A percentile compares a stretch with the other conserved stretches of the same genome.
Conservation (phyloP, 1,140 invertebrate species). For the Chymomyza costata region DNA sequence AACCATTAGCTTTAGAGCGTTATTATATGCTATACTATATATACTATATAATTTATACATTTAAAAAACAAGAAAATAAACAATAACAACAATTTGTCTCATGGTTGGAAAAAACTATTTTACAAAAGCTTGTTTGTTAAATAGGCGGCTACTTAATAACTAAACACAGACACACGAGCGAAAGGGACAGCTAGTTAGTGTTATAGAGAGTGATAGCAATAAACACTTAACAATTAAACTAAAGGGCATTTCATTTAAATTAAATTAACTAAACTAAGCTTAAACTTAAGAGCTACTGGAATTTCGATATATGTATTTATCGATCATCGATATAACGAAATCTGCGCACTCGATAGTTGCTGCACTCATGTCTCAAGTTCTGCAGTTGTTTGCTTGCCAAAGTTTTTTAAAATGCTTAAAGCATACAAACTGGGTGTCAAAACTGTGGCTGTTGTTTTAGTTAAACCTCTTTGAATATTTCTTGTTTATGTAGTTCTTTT, state of each 20-base stretch:
- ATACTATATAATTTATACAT: slow-evolving; percentile 69
- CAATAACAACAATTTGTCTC: slow-evolving; percentile 65
- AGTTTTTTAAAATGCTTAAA: slow-evolving; percentile 52
- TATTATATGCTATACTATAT: too few species aligned
- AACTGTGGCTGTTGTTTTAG: slow-evolving; percentile 34
- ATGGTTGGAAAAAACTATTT: slow-evolving; percentile 32
- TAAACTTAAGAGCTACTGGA: slow-evolving; percentile 34
- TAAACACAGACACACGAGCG: slow-evolving; percentile 11
- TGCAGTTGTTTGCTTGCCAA: too few species aligned
- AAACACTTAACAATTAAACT: slow-evolving; percentile 66
- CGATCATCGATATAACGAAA: too few species aligned
- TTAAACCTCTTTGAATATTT: slow-evolving; percentile 5
- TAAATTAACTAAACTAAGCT: slow-evolving; percentile 65
- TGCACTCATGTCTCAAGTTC: too few species aligned
- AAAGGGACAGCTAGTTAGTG: slow-evolving; percentile 4
- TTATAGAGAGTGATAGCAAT: slow-evolving; percentile 8
- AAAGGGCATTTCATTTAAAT: slow-evolving; percentile 73
- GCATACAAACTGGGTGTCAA: too few species aligned
- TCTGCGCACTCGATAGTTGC: too few species aligned
- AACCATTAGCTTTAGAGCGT: too few species aligned
- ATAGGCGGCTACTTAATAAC: slow-evolving; percentile 43
- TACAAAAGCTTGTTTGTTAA: slow-evolving; percentile 71
- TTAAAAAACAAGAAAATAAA: slow-evolving; percentile 74
- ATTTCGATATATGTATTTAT: too few species aligned
- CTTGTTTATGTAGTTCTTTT: slow-evolving; percentile 6